Percentiles rank a stretch among this genome's conserved stretches.
Evolutionary conservation across 2,888 invertebrate species (phyloP).

Genomic region (Zygogramma bicolorata): DNA sequence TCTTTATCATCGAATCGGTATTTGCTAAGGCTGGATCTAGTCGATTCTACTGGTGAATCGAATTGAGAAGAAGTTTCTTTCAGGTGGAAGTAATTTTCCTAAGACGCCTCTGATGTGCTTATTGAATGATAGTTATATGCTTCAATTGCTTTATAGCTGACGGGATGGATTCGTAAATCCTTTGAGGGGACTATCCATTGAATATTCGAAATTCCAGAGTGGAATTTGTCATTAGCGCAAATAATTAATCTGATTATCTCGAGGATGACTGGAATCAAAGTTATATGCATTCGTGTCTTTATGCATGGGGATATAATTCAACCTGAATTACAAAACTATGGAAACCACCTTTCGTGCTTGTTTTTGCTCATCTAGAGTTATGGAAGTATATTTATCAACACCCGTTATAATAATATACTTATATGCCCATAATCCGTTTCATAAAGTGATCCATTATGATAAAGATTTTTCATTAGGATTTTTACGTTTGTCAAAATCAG

Average conservation of each 20-base stretch:
- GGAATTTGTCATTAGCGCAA: background rate
- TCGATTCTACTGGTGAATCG: constrained; percentile 35
- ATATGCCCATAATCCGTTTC: too few relatives aligned
- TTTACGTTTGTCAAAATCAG: too few relatives aligned
- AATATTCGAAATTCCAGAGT: background rate
- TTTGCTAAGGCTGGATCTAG: constrained; percentile 28
- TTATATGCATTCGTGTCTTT: too few relatives aligned
- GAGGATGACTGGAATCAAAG: background rate
- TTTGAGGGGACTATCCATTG: background rate
- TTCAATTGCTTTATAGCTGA: background rate
- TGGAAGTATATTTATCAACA: too few relatives aligned
- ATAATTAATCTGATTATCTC: background rate
- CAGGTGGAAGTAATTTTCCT: constrained; percentile 14
- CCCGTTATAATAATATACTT: too few relatives aligned
- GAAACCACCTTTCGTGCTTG: too few relatives aligned
- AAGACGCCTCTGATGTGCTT: background rate
- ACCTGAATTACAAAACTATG: background rate
- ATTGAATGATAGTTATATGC: background rate
- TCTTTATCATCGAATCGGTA: constrained; percentile 39
- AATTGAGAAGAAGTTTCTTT: constrained; percentile 27
- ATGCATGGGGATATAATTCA: too few relatives aligned
- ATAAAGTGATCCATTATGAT: too few relatives aligned
- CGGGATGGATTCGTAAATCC: background rate
- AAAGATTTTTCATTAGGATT: too few relatives aligned
- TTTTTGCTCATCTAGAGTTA: too few relatives aligned